A percentile compares a stretch with the other conserved stretches of the same genome.
Conservation (phyloP, 2,888 invertebrate genomes). For the Lasioglossum pauxillum region DNA sequence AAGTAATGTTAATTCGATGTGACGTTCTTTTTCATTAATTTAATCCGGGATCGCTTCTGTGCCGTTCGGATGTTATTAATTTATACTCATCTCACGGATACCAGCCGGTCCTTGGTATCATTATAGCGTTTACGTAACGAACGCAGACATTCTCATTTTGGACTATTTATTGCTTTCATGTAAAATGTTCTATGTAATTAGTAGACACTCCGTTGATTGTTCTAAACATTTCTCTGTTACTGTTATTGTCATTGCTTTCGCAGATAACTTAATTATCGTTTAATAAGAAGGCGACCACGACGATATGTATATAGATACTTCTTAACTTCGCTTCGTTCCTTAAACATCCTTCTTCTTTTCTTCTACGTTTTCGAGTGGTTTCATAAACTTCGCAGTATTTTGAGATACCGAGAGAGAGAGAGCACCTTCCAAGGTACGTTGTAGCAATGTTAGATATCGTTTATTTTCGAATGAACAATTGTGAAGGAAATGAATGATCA, state of each 20-base stretch:
- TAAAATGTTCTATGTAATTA: slow-evolving; percentile 69
- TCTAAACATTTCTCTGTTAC: slow-evolving; percentile 65
- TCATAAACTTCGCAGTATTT: slow-evolving; percentile 61
- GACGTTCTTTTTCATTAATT: slow-evolving; percentile 48
- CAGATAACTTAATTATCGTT: slow-evolving; percentile 62
- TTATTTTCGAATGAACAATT: slow-evolving; percentile 55
- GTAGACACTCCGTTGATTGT: slow-evolving; percentile 58
- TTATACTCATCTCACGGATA: slow-evolving; percentile 37
- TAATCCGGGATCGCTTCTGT: slow-evolving; percentile 39
- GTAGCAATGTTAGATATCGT: slow-evolving; percentile 54
- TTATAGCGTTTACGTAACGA: slow-evolving; percentile 46
- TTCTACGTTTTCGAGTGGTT: slow-evolving; percentile 31
- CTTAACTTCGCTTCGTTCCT: slow-evolving; percentile 33
- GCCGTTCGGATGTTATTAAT: slow-evolving; percentile 39
- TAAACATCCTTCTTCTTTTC: slow-evolving; percentile 25
- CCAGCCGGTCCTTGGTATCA: slow-evolving; percentile 43
- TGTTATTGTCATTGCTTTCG: slow-evolving; percentile 54
- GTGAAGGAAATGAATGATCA: slow-evolving; percentile 4
- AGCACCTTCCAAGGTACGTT: slow-evolving; percentile 62
- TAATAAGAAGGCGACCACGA: slow-evolving; percentile 31
- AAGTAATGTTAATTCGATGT: slow-evolving; percentile 48
- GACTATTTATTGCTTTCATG: slow-evolving; percentile 73
- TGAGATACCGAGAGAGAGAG: slow-evolving; percentile 33
- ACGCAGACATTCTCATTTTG: slow-evolving; percentile 62
- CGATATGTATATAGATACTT: slow-evolving; percentile 63